Evolutionary conservation across 2,888 invertebrate species (phyloP).

Genomic region (Drosophila leonis): DNA sequence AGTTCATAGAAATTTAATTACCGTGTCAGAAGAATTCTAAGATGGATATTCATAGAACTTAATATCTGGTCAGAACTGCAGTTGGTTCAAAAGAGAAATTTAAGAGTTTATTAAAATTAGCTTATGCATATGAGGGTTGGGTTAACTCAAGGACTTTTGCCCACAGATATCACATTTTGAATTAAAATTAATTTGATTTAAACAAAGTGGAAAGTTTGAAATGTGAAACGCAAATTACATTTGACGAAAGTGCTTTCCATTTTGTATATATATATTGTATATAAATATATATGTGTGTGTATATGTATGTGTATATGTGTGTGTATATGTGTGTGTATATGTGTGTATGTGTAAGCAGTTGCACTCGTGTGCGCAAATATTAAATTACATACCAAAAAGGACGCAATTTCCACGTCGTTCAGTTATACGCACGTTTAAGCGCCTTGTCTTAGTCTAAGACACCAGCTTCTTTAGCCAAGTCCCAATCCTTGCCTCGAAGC

Average conservation of each 20-base stretch:
- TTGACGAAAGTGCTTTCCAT: constrained; percentile 18
- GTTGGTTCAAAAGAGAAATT: background rate
- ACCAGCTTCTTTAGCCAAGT: constrained; percentile 7
- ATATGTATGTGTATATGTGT: background rate
- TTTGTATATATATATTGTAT: constrained; percentile 8
- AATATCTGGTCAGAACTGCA: background rate
- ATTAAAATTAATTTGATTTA: constrained; percentile 57
- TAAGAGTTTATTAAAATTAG: constrained; percentile 19
- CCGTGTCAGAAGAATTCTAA: background rate
- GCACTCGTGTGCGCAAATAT: constrained; percentile 34
- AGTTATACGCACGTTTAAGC: constrained; percentile 61
- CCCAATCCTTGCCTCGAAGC: constrained; percentile 10
- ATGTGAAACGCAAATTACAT: constrained; percentile 47
- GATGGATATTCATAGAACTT: background rate
- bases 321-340: background rate
- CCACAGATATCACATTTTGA: constrained; percentile 28
- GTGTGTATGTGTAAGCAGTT: constrained; percentile 6
- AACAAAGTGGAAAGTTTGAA: constrained; percentile 42
- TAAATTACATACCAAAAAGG: constrained; percentile 40
- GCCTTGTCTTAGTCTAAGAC: constrained; percentile 28
- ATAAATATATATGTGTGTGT: background rate
- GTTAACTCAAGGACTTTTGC: constrained; percentile 22
- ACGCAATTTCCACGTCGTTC: constrained; percentile 35
- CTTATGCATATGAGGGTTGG: constrained; percentile 30
- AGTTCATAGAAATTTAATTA: background rate